phyloP scores from a whole-genome alignment of 1,140 invertebrate species.

The Rhagoletis zephyria region DNA sequence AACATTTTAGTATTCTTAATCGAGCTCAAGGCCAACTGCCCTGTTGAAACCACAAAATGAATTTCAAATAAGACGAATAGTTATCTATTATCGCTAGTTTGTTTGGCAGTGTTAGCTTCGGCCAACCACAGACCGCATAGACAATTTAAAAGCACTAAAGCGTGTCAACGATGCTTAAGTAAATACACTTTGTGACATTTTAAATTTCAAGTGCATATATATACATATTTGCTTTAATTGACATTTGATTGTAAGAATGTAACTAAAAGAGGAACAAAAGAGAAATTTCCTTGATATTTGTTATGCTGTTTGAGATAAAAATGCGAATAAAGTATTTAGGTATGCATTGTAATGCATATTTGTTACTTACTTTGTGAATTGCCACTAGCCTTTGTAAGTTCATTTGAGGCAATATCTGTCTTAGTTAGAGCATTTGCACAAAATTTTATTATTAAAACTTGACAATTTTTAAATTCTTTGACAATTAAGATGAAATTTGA shows the following conservation, averaged over 20 bases:
- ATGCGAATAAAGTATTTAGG: too few relatives aligned
- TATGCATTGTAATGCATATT: too few relatives aligned
- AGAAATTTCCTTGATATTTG: too few relatives aligned
- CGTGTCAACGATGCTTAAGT: background rate
- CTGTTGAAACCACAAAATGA: background rate
- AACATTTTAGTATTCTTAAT: background rate
- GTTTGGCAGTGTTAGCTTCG: background rate
- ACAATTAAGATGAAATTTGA: too few relatives aligned
- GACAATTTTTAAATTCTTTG: too few relatives aligned
- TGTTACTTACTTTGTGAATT: too few relatives aligned
- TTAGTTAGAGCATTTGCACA: too few relatives aligned
- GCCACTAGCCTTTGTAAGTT: too few relatives aligned
- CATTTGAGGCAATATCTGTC: too few relatives aligned
- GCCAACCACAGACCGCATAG: background rate
- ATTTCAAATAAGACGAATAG: background rate
- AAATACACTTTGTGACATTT: slow-evolving; percentile 6
- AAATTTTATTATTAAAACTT: too few relatives aligned
- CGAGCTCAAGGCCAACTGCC: background rate
- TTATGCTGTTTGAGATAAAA: too few relatives aligned
- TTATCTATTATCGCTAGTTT: background rate
- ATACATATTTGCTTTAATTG: slow-evolving; percentile 1
- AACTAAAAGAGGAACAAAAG: background rate
- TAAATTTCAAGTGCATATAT: background rate
- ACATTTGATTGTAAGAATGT: slow-evolving; percentile 1
- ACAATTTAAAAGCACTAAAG: slow-evolving; percentile 37